Conservation (phyloP, 2,888 invertebrate genomes). For the Ectemnius continuus region DNA sequence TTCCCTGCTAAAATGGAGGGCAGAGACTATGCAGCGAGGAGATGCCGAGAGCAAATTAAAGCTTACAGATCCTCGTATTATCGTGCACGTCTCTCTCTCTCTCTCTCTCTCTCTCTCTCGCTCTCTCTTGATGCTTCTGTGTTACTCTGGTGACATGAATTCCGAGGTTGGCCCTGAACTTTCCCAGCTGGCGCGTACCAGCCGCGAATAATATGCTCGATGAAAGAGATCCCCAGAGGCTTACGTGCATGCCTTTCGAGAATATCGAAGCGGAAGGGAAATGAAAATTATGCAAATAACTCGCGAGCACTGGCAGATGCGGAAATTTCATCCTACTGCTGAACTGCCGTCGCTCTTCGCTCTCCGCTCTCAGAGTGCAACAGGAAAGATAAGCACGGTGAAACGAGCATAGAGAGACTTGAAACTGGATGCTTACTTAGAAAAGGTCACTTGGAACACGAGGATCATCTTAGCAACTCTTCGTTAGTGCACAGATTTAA, state of each 20-base stretch:
- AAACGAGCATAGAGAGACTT: constrained; percentile 9
- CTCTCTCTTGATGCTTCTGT: constrained; percentile 16
- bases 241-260: not conserved
- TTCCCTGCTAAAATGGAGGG: not conserved
- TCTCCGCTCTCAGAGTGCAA: constrained; percentile 11
- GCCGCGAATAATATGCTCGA: not conserved
- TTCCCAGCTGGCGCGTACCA: not conserved
- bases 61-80: not conserved
- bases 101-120: constrained; percentile 23
- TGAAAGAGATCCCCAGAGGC: constrained; percentile 1
- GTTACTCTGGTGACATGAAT: constrained; percentile 17
- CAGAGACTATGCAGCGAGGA: constrained; percentile 8
- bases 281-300: constrained; percentile 8
- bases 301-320: not conserved
- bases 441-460: no score
- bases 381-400: constrained; percentile 8
- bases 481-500: no score
- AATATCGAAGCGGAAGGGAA: constrained; percentile 3
- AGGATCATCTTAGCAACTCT: no score
- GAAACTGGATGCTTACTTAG: not conserved
- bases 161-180: constrained; percentile 5
- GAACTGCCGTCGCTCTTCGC: constrained; percentile 9
- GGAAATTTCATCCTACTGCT: constrained; percentile 5
- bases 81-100: constrained; percentile 17
- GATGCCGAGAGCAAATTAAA: constrained; percentile 35